phyloP scores from a whole-genome alignment of 1,140 invertebrate species.

The Trypoxylus dichotomus region DNA sequence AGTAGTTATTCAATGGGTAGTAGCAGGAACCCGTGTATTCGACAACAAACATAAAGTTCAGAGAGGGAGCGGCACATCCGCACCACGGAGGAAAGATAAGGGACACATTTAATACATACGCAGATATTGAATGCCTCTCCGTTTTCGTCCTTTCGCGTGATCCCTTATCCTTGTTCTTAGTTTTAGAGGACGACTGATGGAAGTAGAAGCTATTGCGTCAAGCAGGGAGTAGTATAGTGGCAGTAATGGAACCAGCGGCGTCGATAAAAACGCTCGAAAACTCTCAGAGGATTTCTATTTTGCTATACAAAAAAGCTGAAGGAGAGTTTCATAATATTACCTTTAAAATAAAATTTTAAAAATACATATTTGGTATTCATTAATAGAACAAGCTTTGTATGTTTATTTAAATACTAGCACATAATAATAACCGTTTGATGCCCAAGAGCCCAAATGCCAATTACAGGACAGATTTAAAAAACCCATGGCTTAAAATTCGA shows the following conservation, averaged over 20 bases:
- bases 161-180: slow-evolving; percentile 19
- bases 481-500: too few relatives aligned
- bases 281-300: too few relatives aligned
- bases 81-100: neutral
- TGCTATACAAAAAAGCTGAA: neutral
- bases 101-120: slow-evolving; percentile 22
- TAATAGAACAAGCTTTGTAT: too few relatives aligned
- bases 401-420: too few relatives aligned
- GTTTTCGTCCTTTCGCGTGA: neutral
- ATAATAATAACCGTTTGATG: too few relatives aligned
- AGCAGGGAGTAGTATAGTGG: neutral
- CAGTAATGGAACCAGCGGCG: neutral
- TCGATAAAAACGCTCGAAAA: neutral
- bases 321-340: neutral
- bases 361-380: too few relatives aligned
- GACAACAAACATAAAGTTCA: slow-evolving; percentile 25
- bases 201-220: neutral
- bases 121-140: slow-evolving; percentile 10
- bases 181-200: neutral
- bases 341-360: too few relatives aligned
- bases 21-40: neutral
- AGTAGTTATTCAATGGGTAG: slow-evolving; percentile 20
- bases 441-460: too few relatives aligned
- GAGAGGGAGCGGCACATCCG: slow-evolving; percentile 5
- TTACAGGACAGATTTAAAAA: too few relatives aligned